Base-by-base conservation (phyloP, 2,113 vertebrate genomes). In the Planiliza haematocheilus region DNA sequence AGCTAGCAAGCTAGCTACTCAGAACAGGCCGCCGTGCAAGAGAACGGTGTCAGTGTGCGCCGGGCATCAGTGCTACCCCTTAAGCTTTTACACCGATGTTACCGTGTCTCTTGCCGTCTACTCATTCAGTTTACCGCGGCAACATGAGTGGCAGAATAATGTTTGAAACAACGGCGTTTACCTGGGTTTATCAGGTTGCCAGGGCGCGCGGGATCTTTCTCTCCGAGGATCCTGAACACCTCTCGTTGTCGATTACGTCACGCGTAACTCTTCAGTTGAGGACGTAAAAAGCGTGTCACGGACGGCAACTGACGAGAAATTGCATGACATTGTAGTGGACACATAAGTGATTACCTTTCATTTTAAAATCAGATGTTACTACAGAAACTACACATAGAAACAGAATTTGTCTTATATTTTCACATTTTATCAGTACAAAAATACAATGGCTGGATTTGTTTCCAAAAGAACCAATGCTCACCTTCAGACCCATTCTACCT, bases 221-320 rank as follows among this genome's bases (percentile, higher is more conserved):
- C 91, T 93, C 93, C 92, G 91, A 93, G 88, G 91, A 94, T 93
- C 94, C 90, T 93, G 93, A 94, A 93, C 93, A 93, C 90, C 91
- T 93, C 91, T 93, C 88, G 92, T 89, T 85, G 89, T 89, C 81
- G 74, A 12, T 94, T 91, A 94, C 93, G 94, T 93, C 89, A 94
- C 77, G 41, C 93, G 94, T 87, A 86, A 67, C 70, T 76, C 74
- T 81, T 84, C 71, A 75, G 82, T 84, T 14, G 61, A 70, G 62
- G 45, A 92, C 93, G 90, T 91, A 84, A 82, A 62, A 67, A 45
- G 46, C 57, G 77, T 56, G 74, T 67, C 48, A 79, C 57, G 42
- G 56, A 34, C 71, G 17, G 24, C 24, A 5, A n/a, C n/a, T n/a
- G 24, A 3, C 24, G 24, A 5, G 24, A 30, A 30, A 30, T 30